Evolutionary conservation across 1,140 invertebrate species (phyloP).

Genomic region (Popillia japonica): DNA sequence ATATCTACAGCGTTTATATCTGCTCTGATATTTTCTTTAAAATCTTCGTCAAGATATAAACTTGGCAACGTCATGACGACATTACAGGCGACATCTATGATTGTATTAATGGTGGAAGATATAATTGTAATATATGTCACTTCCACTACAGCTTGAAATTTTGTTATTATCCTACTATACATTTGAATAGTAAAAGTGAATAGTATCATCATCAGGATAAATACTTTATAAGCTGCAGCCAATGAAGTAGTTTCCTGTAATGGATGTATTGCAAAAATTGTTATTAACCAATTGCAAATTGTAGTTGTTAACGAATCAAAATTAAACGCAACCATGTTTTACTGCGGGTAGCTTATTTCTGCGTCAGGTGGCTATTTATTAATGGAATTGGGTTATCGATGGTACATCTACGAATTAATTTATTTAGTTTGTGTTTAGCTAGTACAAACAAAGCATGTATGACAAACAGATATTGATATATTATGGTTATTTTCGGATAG

Average conservation of each 20-base stretch:
- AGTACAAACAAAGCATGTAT: too few relatives aligned
- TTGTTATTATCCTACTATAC: neutral
- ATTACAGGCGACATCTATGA: neutral
- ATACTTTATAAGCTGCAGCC: neutral
- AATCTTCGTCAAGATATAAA: neutral
- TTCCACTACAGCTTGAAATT: neutral
- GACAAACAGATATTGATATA: too few relatives aligned
- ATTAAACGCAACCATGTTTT: neutral
- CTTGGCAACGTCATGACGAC: neutral
- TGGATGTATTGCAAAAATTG: neutral
- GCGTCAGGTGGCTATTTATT: too few relatives aligned
- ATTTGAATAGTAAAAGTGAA: neutral
- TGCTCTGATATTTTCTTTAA: too few relatives aligned
- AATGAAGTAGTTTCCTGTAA: neutral
- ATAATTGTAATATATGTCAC: neutral
- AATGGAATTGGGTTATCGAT: too few relatives aligned
- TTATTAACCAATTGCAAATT: neutral
- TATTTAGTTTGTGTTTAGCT: too few relatives aligned
- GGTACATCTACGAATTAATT: too few relatives aligned
- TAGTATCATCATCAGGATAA: neutral
- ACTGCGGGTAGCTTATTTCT: too few relatives aligned
- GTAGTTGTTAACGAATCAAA: neutral
- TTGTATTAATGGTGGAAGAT: neutral
- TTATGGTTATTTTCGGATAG: too few relatives aligned
- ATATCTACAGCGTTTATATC: too few relatives aligned